Base-by-base conservation (phyloP, 2,888 invertebrate genomes). In the Apamea monoglypha region DNA sequence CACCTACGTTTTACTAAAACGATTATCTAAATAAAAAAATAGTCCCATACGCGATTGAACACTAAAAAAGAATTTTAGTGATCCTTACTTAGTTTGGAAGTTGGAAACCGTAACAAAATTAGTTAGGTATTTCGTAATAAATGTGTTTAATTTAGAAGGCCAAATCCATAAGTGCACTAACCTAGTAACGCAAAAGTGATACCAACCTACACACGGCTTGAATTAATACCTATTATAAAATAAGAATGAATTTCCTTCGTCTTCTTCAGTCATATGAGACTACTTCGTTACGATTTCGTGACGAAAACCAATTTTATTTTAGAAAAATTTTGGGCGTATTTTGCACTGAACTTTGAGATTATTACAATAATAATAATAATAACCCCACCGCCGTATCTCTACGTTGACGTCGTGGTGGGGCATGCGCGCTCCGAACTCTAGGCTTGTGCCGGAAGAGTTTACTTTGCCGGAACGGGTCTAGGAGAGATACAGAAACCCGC, bases 71-170 rank as follows among this genome's bases (percentile, higher is more conserved):
- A n/a, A 53, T n/a, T 25, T 64, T 53, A 16, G 53, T 40, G 1
- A 74, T 44, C 4, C 6, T 71, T 32, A 21, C 84, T 36, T n/a
- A 56, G n/a, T 84, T 67, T 63, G 18, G 61, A 3, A 25, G 47
- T 56, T 12, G 7, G 1, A 50, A 64, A 64, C 68, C 40, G 63
- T 66, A 63, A 63, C 7, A 47, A 2, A 61, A 79, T 56, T 16
- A 56, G 61, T 2, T 70, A 47, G 14, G 53, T 66, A 69, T 80
- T 61, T 74, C 36, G 16, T 67, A 79, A 69, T 69, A 29, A 50
- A 44, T 66, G 2, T 66, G 36, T 67, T 75, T 68, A 14, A 71
- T 80, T 66, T 40, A 53, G 44, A 83, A 81, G 84, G 80, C 44
- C 7, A 53, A 44, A 76, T 83, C 10, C 12, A 36, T 83, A 53